Evolutionary conservation across 2,888 invertebrate species (phyloP).

Genomic region (Polyommatus iphigenia): DNA sequence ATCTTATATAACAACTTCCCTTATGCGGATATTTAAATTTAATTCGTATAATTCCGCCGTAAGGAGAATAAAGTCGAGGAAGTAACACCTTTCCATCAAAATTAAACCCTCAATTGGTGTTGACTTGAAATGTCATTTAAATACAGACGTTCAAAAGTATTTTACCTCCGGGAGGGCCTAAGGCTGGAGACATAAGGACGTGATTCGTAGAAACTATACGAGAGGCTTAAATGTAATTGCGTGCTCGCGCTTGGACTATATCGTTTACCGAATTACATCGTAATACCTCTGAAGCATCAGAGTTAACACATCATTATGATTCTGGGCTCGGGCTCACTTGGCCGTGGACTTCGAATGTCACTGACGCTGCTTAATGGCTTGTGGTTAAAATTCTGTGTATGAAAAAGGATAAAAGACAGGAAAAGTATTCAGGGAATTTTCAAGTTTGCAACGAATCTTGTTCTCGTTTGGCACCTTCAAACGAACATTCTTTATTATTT

Average conservation of each 20-base stretch:
- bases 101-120: slow-evolving; percentile 25
- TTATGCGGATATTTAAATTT: background rate
- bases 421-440: background rate
- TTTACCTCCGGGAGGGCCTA: background rate
- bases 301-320: background rate
- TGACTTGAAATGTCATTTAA: slow-evolving; percentile 13
- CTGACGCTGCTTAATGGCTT: background rate
- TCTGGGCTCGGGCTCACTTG: background rate
- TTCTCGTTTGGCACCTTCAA: background rate
- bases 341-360: slow-evolving; percentile 9
- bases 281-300: background rate
- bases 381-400: background rate
- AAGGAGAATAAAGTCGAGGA: background rate
- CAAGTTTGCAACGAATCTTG: background rate
- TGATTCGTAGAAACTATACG: background rate
- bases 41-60: slow-evolving; percentile 15
- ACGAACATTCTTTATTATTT: background rate
- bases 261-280: slow-evolving; percentile 11
- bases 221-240: slow-evolving; percentile 26
- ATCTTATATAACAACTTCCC: slow-evolving; percentile 10
- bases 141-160: background rate
- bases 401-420: background rate
- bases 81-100: slow-evolving; percentile 27
- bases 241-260: background rate
- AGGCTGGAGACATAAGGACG: background rate